Evolutionary conservation across 2,113 vertebrate genomes (phyloP).

Genomic region (Lepisosteus osseus): DNA sequence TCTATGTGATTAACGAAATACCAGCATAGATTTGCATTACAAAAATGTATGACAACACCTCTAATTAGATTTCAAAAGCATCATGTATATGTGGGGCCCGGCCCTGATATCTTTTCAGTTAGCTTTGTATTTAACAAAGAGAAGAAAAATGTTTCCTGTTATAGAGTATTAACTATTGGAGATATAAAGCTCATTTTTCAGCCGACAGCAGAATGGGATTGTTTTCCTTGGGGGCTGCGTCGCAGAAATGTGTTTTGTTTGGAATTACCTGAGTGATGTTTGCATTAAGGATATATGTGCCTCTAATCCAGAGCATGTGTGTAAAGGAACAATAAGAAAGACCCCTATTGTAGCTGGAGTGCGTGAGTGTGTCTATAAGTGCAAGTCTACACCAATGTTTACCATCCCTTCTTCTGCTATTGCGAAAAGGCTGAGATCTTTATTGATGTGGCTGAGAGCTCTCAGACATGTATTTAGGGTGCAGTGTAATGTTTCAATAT

Average conservation of each 20-base stretch:
- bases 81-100: not conserved
- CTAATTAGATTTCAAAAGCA: not conserved
- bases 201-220: slow-evolving; percentile 19
- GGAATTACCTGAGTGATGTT: slow-evolving; percentile 4
- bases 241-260: not conserved
- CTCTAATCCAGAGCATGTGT: slow-evolving; percentile 2
- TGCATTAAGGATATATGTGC: not conserved
- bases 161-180: no score
- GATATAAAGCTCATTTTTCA: slow-evolving; percentile 23
- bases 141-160: no score
- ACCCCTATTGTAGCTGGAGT: not conserved
- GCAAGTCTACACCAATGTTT: slow-evolving; percentile 31
- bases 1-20: no score
- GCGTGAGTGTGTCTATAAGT: not conserved
- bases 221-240: slow-evolving; percentile 20
- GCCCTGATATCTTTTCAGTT: not conserved
- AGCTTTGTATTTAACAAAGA: not conserved
- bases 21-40: no score
- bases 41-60: no score
- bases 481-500: slow-evolving; percentile 44
- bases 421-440: slow-evolving; percentile 43
- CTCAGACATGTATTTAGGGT: slow-evolving; percentile 47
- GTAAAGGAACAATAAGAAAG: not conserved
- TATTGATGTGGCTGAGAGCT: slow-evolving; percentile 40
- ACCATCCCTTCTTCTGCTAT: slow-evolving; percentile 44